Base-by-base conservation (phyloP, 2,113 vertebrate genomes). In the Thinocorus orbignyianus region DNA sequence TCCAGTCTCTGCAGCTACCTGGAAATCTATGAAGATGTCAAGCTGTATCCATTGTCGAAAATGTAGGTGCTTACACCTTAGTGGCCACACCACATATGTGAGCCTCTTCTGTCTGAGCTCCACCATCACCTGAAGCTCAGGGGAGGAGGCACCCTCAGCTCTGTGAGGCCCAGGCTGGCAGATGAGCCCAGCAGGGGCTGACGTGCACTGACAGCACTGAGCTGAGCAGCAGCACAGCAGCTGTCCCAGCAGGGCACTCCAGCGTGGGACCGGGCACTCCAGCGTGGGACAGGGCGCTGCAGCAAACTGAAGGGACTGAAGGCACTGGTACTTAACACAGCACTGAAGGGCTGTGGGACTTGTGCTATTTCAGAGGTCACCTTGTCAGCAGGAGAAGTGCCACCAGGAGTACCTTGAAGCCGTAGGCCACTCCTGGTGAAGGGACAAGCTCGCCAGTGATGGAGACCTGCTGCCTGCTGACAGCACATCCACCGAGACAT, bases 61-160 rank as follows among this genome's bases (percentile, higher is more conserved):
- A 90, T 10, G 31, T 28, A 46, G 20, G 23, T 49, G 55, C 74
- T 93, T 26, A 31, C 37, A 58, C 9, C 24, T 14, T 58, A 65
- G 54, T 5, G 71, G 33, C 44, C 6, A 1, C 1, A 62, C 39
- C 51, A 74, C 1, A 2, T 5, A 49, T 0, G 0, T 54, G 69
- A 41, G 17, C 77, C 8, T 3, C 41, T 65, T 31, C 58, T 70
- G 13, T 17, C 48, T 78, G 61, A 81, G 79, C 61, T 78, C 77
- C 22, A 11, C 54, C 65, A 33, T 9, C 49, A 66, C 4, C 61
- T 55, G 55, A 85, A 65, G 58, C 64, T 70, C 41, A 26, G 22
- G 19, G 24, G 17, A 1, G 0, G 49, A 62, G 30, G 69, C 26
- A 66, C 42, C 48, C 66, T 48, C 41, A 88, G 58, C 46, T 37